Evolutionary conservation across 2,888 invertebrate genomes (phyloP).

Genomic region (Macrophya annulata): DNA sequence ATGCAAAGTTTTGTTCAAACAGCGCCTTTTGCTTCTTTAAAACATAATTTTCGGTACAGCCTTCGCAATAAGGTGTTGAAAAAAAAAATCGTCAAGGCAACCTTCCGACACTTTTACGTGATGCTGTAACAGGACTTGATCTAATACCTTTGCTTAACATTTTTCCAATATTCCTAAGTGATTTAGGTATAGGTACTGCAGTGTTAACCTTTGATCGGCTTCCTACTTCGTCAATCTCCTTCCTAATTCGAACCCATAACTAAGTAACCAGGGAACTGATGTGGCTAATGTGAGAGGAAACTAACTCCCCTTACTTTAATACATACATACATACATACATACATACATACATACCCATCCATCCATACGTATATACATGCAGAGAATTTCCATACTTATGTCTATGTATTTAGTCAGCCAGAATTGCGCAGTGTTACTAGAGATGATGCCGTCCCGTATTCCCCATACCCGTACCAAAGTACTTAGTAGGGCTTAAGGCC

Average conservation of each 20-base stretch:
- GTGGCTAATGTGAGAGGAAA: conserved; percentile 46
- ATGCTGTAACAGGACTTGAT: not conserved
- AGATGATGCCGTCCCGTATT: conserved; percentile 33
- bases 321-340: not conserved
- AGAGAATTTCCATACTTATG: conserved; percentile 40
- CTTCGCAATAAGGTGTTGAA: not conserved
- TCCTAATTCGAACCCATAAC: conserved; percentile 44
- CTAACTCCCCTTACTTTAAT: conserved; percentile 26
- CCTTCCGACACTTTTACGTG: not conserved
- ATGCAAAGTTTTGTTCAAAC: conserved; percentile 39
- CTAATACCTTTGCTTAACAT: not conserved
- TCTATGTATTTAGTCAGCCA: conserved; percentile 36
- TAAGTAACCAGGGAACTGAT: conserved; percentile 40
- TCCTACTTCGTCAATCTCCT: conserved; percentile 8
- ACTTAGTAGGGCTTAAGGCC: conserved; percentile 50
- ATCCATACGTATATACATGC: conserved; percentile 8
- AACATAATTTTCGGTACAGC: conserved; percentile 1
- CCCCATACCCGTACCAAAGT: conserved; percentile 50
- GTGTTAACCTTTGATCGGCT: conserved; percentile 17
- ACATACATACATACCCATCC: conserved; percentile 19
- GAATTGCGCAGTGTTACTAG: conserved; percentile 49
- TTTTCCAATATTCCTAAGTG: not conserved
- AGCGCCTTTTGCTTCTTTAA: conserved; percentile 26
- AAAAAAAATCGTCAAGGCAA: not conserved
- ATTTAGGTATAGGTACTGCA: too few species aligned